Conservation (phyloP, 2,888 invertebrate genomes). For the Anoplius nigerrimus region DNA sequence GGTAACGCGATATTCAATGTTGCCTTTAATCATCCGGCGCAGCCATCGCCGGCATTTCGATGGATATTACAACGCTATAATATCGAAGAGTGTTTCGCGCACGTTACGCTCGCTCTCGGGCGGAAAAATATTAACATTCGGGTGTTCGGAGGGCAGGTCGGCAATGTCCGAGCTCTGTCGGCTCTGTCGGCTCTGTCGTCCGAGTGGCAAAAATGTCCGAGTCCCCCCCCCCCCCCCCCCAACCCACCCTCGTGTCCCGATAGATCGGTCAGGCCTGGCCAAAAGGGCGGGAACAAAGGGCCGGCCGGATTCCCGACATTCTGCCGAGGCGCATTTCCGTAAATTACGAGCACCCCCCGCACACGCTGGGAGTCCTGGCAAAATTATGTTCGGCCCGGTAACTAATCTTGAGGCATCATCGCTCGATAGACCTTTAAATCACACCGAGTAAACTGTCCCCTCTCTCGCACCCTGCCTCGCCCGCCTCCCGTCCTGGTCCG, state of each 20-base stretch:
- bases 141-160: too few relatives aligned
- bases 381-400: conserved; percentile 64
- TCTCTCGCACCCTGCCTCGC: conserved; percentile 16
- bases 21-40: conserved; percentile 28
- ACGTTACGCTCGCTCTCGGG: too few relatives aligned
- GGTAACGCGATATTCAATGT: conserved; percentile 51
- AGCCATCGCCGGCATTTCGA: background rate
- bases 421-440: conserved; percentile 68
- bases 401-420: conserved; percentile 69
- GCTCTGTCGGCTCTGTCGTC: too few relatives aligned
- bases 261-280: background rate
- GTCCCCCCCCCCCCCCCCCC: too few relatives aligned
- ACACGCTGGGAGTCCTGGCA: conserved; percentile 37
- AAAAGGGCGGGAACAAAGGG: background rate
- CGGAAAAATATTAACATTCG: too few relatives aligned
- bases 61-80: background rate
- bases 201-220: too few relatives aligned
- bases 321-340: conserved; percentile 33
- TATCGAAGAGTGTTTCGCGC: background rate
- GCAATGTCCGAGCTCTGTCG: too few relatives aligned
- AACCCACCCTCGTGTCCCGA: too few relatives aligned
- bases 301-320: conserved; percentile 32
- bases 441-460: conserved; percentile 55
- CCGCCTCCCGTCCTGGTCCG: conserved; percentile 23
- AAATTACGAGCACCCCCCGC: conserved; percentile 42